phyloP scores from a whole-genome alignment of 2,113 vertebrate genomes.

The Alosa alosa region DNA sequence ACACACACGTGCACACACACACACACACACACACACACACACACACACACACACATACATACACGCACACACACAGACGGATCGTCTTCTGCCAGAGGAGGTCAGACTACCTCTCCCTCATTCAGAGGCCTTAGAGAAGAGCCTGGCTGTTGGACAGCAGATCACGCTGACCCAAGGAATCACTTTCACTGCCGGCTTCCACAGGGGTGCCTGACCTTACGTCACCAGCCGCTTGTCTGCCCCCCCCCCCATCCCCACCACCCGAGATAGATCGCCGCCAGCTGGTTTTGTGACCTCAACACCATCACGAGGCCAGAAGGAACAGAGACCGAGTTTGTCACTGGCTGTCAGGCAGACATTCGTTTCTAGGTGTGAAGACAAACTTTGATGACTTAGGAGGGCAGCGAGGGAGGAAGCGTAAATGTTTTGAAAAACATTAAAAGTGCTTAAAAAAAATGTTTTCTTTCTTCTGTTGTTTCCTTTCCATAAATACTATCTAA shows the following conservation, averaged over 20 bases:
- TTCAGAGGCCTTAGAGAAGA: conserved; percentile 6
- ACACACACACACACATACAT: no score
- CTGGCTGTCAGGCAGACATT: conserved; percentile 4
- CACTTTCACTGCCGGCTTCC: conserved; percentile 43
- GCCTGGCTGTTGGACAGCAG: conserved; percentile 51
- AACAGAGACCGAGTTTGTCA: conserved; percentile 24
- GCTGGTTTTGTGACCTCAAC: conserved; percentile 30
- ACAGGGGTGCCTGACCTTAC: conserved; percentile 39
- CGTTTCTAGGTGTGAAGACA: conserved; percentile 3
- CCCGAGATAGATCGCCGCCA: background rate
- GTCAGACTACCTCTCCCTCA: conserved; percentile 29
- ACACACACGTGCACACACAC: background rate
- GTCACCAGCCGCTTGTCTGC: conserved; percentile 55
- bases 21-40: background rate
- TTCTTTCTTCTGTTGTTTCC: background rate
- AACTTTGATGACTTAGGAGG: background rate
- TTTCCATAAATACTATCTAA: background rate
- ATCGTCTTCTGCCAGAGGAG: conserved; percentile 11
- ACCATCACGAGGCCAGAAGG: conserved; percentile 24
- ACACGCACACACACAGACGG: background rate
- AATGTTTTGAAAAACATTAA: background rate
- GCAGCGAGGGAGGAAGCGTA: background rate
- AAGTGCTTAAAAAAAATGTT: background rate
- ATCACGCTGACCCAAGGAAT: conserved; percentile 67
- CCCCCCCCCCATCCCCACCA: background rate